Conservation (phyloP, 2,888 invertebrate genomes). For the Dryobotodes eremita region DNA sequence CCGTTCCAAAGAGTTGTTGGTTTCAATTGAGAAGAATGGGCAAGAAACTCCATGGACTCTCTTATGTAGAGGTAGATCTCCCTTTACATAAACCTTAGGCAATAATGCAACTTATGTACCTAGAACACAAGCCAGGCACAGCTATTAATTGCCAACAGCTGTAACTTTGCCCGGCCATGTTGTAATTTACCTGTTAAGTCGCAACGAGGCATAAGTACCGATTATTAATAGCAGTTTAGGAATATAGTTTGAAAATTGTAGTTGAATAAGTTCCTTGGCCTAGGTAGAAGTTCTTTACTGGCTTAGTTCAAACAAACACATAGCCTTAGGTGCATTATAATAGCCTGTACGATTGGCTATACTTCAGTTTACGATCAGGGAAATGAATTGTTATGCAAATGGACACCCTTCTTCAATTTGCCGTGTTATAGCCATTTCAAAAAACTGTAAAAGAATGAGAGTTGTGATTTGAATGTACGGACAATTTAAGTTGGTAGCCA, state of each 20-base stretch:
- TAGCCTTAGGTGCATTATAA: neutral
- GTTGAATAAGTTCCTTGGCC: constrained; percentile 27
- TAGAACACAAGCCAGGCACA: constrained; percentile 31
- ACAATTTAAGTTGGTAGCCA: neutral
- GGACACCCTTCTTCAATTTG: neutral
- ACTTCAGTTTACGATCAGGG: neutral
- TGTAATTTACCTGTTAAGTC: constrained; percentile 66
- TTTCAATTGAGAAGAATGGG: neutral
- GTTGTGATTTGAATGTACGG: neutral
- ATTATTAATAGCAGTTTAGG: constrained; percentile 64
- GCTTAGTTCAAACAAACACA: constrained; percentile 19
- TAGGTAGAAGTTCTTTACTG: constrained; percentile 22
- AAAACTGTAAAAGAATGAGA: neutral
- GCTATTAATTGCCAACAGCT: constrained; percentile 67
- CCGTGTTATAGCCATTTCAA: neutral
- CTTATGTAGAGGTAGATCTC: neutral
- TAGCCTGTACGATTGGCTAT: neutral
- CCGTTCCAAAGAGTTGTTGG: neutral
- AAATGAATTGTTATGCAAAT: no score
- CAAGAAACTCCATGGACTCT: neutral
- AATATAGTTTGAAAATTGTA: constrained; percentile 35
- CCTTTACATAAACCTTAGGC: neutral
- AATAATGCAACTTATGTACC: constrained; percentile 28
- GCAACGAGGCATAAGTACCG: constrained; percentile 52
- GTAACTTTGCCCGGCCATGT: constrained; percentile 52